These are phyloP conservation scores for Atrina japonica DNA, from an alignment of 2,888 invertebrate species.

Conservation along the genomic window DNA sequence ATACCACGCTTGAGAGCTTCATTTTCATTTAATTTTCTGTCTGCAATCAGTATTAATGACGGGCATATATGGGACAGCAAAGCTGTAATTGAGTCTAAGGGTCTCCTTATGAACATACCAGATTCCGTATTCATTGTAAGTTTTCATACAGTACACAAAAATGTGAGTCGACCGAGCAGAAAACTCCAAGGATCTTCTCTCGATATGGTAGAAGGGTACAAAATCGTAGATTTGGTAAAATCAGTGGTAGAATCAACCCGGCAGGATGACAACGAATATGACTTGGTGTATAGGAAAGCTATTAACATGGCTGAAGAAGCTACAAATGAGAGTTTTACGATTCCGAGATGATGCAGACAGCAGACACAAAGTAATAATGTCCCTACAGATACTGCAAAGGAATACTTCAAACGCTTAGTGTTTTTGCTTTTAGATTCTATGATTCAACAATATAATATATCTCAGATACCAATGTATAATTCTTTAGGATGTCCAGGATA, in stretches of 20 bases:
- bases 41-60: slow-evolving; percentile 41
- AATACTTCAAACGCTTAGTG: slow-evolving; percentile 43
- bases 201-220: slow-evolving; percentile 39
- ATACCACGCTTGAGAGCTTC: slow-evolving; percentile 30
- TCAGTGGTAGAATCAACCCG: neutral
- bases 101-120: slow-evolving; percentile 44
- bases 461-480: no score
- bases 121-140: slow-evolving; percentile 43
- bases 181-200: slow-evolving; percentile 45
- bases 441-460: slow-evolving; percentile 35
- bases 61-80: slow-evolving; percentile 43
- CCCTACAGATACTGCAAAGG: slow-evolving; percentile 22
- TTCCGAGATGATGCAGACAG: slow-evolving; percentile 38
- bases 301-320: neutral
- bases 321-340: no score
- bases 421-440: slow-evolving; percentile 45
- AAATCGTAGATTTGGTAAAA: slow-evolving; percentile 21
- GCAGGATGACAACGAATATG: neutral
- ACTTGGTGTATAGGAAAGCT: neutral
- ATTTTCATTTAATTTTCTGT: slow-evolving; percentile 26
- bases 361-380: slow-evolving; percentile 44
- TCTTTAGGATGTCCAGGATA: no score
- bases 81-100: slow-evolving; percentile 42
- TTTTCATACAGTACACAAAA: slow-evolving; percentile 48
- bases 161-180: slow-evolving; percentile 32